Conservation (phyloP, 23 tunicate genomes). For the Trididemnum miniatum region DNA sequence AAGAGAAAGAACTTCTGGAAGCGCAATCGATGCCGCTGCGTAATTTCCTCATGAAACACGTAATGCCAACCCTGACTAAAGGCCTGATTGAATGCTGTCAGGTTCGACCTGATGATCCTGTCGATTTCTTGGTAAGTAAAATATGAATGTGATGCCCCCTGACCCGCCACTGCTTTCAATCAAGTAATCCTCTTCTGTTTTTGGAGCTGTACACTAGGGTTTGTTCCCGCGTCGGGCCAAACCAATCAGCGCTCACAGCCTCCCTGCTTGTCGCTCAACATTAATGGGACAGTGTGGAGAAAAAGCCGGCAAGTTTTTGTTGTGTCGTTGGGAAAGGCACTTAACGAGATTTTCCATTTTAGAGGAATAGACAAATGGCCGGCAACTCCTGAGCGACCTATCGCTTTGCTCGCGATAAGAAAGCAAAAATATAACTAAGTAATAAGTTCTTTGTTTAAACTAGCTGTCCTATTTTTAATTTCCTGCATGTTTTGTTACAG, state of each 20-base stretch:
- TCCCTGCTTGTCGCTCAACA: too few species aligned
- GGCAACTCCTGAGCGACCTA: too few species aligned
- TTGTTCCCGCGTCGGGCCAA: neutral
- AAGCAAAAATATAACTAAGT: too few species aligned
- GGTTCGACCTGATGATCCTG: conserved; percentile 95
- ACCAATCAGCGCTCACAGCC: too few species aligned
- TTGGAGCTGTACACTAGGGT: too few species aligned
- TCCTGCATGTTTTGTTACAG: conserved; percentile 44
- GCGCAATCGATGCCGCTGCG: conserved; percentile 92
- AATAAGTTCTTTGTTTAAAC: too few species aligned
- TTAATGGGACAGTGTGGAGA: too few species aligned
- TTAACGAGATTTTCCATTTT: too few species aligned
- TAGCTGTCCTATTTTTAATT: neutral
- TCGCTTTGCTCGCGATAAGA: too few species aligned
- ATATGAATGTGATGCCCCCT: neutral
- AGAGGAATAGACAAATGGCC: too few species aligned
- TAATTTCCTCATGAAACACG: conserved; percentile 94
- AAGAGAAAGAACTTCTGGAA: conserved; percentile 92
- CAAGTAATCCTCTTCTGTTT: too few species aligned
- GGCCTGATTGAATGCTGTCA: conserved; percentile 93
- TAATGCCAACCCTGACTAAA: conserved; percentile 97
- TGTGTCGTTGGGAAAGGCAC: neutral
- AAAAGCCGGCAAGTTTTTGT: neutral
- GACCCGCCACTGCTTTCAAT: too few species aligned
- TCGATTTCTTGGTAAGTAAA: conserved; percentile 83